A percentile compares a stretch with the other conserved stretches of the same genome.
These are phyloP conservation scores for Pinctada fucata DNA, from an alignment of 2,888 invertebrate species.

Conservation along the genomic window DNA sequence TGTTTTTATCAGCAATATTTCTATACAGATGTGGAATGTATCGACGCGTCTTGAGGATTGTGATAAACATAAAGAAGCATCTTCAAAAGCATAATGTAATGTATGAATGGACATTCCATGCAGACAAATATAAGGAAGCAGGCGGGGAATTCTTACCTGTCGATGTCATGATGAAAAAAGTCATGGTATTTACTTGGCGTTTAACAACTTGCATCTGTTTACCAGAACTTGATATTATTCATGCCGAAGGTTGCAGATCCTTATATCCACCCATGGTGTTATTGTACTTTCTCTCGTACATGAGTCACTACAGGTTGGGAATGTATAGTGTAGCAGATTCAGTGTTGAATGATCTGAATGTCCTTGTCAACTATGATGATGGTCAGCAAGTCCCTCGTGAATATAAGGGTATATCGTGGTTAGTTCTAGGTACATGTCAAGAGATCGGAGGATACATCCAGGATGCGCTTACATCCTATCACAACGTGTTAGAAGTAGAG, in stretches of 20 bases:
- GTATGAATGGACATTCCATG: background rate
- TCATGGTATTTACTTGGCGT: too few relatives aligned
- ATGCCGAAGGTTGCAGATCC: too few relatives aligned
- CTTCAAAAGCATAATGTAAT: background rate
- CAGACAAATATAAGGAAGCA: background rate
- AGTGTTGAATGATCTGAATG: background rate
- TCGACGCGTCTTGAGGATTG: background rate
- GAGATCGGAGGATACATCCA: background rate
- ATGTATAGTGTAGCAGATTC: background rate
- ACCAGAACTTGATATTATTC: too few relatives aligned
- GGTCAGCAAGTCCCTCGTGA: background rate
- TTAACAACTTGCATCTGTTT: too few relatives aligned
- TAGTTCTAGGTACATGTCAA: background rate
- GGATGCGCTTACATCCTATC: background rate
- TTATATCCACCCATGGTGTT: background rate
- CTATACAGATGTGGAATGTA: background rate
- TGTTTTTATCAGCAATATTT: background rate
- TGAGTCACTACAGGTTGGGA: background rate
- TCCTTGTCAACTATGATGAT: background rate
- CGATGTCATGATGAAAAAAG: background rate
- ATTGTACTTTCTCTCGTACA: background rate
- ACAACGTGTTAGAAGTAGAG: background rate
- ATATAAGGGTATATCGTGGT: background rate
- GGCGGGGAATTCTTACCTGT: background rate
- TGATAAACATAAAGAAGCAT: background rate